These are phyloP conservation scores for Perizoma flavofasciatum DNA, from an alignment of 2,888 invertebrate genomes.

Conservation along the genomic window DNA sequence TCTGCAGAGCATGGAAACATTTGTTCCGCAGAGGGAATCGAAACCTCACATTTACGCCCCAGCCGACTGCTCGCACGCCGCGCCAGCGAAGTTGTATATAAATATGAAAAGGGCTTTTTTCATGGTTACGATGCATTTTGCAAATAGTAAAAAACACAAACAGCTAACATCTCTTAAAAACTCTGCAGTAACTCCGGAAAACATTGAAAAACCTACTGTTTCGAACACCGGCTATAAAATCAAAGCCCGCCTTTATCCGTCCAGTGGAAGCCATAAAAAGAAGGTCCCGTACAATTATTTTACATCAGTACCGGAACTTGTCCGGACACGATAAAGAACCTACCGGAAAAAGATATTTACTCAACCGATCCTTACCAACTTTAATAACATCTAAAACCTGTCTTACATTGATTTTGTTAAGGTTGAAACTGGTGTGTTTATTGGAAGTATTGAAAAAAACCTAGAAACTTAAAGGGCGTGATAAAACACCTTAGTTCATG, in stretches of 20 bases:
- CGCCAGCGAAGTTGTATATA: too few species aligned
- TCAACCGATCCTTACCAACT: conserved; percentile 40
- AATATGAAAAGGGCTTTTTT: too few species aligned
- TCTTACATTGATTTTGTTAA: conserved; percentile 30
- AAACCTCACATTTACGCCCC: too few species aligned
- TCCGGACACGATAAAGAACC: conserved; percentile 64
- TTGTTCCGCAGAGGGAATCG: too few species aligned
- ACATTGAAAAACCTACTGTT: conserved; percentile 38
- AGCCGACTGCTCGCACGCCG: too few species aligned
- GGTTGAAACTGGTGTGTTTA: conserved; percentile 7
- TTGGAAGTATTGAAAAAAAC: conserved; percentile 14
- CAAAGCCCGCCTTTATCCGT: conserved; percentile 52
- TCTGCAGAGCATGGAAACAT: too few species aligned
- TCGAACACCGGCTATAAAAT: conserved; percentile 47
- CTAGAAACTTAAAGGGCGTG: conserved; percentile 54
- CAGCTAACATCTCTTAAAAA: too few species aligned
- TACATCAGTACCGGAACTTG: conserved; percentile 64
- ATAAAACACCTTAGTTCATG: conserved; percentile 66
- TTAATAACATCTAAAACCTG: conserved; percentile 13
- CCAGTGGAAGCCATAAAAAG: conserved; percentile 51
- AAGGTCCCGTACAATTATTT: conserved; percentile 62
- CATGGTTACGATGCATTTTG: too few species aligned
- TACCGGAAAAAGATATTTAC: conserved; percentile 63
- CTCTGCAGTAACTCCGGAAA: not conserved
- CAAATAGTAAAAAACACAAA: too few species aligned